These are phyloP conservation scores for Aphaenogaster floridana DNA, from an alignment of 1,140 invertebrate species.

Conservation along the genomic window DNA sequence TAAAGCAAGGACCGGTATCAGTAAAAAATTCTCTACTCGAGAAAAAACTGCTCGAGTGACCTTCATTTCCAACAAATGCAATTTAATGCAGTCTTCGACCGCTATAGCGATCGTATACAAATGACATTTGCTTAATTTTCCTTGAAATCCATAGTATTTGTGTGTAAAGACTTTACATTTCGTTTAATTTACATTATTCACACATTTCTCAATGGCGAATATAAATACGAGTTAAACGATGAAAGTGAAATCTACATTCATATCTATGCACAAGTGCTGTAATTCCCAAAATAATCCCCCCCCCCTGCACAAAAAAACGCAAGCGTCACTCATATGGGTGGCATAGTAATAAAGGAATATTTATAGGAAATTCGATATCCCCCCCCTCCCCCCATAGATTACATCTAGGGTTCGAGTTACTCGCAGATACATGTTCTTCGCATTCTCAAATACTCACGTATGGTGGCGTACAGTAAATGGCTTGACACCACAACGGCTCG, in stretches of 20 bases:
- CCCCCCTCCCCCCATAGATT: too few species aligned
- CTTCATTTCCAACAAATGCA: constrained; percentile 14
- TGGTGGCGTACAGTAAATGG: constrained; percentile 94
- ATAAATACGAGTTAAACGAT: background rate
- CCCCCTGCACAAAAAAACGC: background rate
- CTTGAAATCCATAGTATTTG: too few species aligned
- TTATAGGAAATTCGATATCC: background rate
- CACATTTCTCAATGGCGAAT: background rate
- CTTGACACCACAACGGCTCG: constrained; percentile 94
- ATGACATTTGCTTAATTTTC: background rate
- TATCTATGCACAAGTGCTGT: background rate
- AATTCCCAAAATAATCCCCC: background rate
- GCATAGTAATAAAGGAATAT: background rate
- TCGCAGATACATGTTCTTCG: background rate
- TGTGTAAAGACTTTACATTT: too few species aligned
- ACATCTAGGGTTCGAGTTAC: background rate
- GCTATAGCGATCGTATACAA: background rate
- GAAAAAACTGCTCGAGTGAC: background rate
- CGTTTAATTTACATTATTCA: too few species aligned
- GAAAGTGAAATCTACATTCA: background rate
- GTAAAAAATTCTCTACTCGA: background rate
- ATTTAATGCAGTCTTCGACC: background rate
- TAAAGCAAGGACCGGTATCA: background rate
- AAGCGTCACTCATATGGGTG: background rate
- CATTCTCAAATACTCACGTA: constrained; percentile 89